Evolutionary conservation across 2,888 invertebrate genomes (phyloP).

Genomic region (Drosophila fulvimacula): DNA sequence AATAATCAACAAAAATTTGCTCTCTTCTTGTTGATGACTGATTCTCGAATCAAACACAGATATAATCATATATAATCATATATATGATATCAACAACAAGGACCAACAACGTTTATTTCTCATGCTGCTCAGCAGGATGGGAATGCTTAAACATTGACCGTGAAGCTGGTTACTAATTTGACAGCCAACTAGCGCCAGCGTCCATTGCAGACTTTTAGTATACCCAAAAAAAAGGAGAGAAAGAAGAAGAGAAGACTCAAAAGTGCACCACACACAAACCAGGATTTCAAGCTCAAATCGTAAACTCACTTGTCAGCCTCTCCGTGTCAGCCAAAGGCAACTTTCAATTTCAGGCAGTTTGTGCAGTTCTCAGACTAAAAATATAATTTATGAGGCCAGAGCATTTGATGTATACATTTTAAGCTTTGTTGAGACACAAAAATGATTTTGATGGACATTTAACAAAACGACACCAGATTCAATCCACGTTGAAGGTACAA

Average conservation of each 20-base stretch:
- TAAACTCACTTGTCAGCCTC: slow-evolving; percentile 51
- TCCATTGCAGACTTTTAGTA: slow-evolving; percentile 2
- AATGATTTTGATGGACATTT: slow-evolving; percentile 83
- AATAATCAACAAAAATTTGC: no score
- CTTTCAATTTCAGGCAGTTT: slow-evolving; percentile 49
- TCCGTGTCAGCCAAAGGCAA: slow-evolving; percentile 23
- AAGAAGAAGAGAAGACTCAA: neutral
- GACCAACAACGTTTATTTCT: neutral
- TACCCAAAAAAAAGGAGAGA: slow-evolving; percentile 18
- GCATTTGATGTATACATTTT: slow-evolving; percentile 78
- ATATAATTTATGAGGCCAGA: slow-evolving; percentile 71
- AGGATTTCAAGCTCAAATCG: slow-evolving; percentile 22
- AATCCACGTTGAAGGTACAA: slow-evolving; percentile 17
- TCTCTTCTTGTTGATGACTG: neutral
- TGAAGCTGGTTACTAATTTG: slow-evolving; percentile 77
- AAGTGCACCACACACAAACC: slow-evolving; percentile 33
- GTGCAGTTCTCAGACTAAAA: slow-evolving; percentile 30
- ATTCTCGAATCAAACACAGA: neutral
- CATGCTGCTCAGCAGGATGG: slow-evolving; percentile 40
- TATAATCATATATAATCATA: no score
- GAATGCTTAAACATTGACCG: slow-evolving; percentile 53
- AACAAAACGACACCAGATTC: slow-evolving; percentile 79
- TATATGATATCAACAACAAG: neutral
- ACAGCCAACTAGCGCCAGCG: slow-evolving; percentile 76
- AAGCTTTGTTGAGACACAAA: slow-evolving; percentile 72